These are phyloP conservation scores for Ephialtes manifestator DNA, from an alignment of 2,888 invertebrate species.

Conservation along the genomic window DNA sequence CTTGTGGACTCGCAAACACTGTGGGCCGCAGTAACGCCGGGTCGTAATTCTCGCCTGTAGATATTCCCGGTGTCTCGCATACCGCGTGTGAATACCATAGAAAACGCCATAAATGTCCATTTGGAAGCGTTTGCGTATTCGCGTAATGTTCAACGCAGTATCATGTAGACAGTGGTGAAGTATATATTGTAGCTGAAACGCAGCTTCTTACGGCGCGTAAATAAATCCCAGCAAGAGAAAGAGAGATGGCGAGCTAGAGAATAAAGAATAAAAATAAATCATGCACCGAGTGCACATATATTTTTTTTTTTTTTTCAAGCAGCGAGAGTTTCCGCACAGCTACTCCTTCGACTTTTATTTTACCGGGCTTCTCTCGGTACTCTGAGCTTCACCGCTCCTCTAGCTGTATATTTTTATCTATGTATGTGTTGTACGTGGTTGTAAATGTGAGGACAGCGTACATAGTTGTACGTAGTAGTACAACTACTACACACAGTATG, in stretches of 20 bases:
- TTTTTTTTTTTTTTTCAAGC: conserved; percentile 29
- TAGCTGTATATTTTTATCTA: conserved; percentile 35
- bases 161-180: neutral
- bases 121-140: conserved; percentile 20
- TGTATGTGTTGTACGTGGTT: conserved; percentile 58
- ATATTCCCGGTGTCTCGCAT: neutral
- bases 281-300: conserved; percentile 12
- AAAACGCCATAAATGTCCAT: conserved; percentile 61
- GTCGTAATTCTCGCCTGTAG: conserved; percentile 31
- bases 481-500: conserved; percentile 64
- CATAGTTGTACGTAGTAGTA: conserved; percentile 58
- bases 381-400: conserved; percentile 39
- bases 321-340: conserved; percentile 26
- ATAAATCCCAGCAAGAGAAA: conserved; percentile 24
- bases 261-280: conserved; percentile 42
- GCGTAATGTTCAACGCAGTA: conserved; percentile 25
- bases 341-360: conserved; percentile 51
- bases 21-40: conserved; percentile 14
- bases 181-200: conserved; percentile 18
- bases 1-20: neutral
- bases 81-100: conserved; percentile 31
- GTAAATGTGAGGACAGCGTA: conserved; percentile 12
- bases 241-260: neutral
- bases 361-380: conserved; percentile 49
- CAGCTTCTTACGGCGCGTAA: conserved; percentile 16